Conservation (phyloP, 2,797 vertebrate species). For the Hemitrygon akajei region DNA sequence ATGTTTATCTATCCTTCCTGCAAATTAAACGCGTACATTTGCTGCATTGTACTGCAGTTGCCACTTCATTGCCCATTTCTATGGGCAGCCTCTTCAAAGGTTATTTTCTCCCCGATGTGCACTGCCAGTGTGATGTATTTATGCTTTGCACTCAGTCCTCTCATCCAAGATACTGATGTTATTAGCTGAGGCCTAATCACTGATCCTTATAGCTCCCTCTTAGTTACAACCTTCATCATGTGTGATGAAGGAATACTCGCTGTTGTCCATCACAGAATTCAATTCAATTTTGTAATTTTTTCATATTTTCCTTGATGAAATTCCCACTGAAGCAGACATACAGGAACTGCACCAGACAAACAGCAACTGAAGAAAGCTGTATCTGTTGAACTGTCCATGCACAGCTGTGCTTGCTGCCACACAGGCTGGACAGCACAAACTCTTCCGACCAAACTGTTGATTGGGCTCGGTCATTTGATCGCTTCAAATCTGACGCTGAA, state of each 20-base stretch:
- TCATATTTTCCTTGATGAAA: background rate
- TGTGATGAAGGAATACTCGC: background rate
- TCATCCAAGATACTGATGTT: background rate
- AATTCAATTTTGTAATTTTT: background rate
- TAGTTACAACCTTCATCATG: background rate
- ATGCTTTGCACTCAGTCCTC: background rate
- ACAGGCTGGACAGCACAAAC: background rate
- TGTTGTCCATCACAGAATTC: background rate
- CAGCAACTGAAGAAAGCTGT: background rate
- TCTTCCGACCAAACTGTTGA: background rate
- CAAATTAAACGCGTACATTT: no score
- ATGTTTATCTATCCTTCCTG: no score
- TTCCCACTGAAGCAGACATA: background rate
- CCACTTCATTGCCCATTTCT: no score
- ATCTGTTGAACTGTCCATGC: background rate
- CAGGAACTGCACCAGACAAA: background rate
- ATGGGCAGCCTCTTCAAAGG: no score
- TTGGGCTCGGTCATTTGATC: background rate
- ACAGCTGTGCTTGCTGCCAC: background rate
- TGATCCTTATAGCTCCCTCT: background rate
- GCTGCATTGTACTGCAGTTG: no score
- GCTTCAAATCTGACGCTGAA: background rate
- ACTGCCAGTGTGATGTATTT: background rate
- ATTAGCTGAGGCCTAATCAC: background rate
- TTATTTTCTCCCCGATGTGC: no score